A percentile compares a stretch with the other conserved stretches of the same genome.
Conservation (phyloP, 2,797 vertebrate genomes). For the Chaenodraco wilsoni region DNA sequence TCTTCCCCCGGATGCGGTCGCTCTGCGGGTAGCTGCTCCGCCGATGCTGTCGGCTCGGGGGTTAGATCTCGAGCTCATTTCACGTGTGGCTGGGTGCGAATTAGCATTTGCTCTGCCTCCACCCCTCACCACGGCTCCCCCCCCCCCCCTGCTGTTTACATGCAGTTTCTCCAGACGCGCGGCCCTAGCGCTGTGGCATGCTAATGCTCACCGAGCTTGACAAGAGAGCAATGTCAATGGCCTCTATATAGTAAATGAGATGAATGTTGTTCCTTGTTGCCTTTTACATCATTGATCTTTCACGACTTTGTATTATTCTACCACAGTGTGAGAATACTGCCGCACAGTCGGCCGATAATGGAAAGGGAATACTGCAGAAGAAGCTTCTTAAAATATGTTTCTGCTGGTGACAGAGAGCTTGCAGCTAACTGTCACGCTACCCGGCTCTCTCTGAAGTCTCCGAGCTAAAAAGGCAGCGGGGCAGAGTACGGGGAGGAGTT, state of each 20-base stretch:
- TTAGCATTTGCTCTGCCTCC: conserved; percentile 81
- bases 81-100: conserved; percentile 86
- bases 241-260: conserved; percentile 49
- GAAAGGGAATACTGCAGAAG: too few relatives aligned
- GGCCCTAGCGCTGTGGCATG: conserved; percentile 44
- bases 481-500: conserved; percentile 12
- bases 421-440: conserved; percentile 44
- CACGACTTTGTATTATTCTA: conserved; percentile 45
- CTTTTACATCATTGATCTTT: conserved; percentile 42
- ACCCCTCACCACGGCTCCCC: conserved; percentile 53
- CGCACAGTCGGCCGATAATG: too few relatives aligned
- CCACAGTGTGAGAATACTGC: conserved; percentile 26
- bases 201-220: conserved; percentile 57
- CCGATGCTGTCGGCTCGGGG: conserved; percentile 66
- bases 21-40: conserved; percentile 65
- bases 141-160: conserved; percentile 66
- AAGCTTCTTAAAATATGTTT: conserved; percentile 31
- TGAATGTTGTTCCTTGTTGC: conserved; percentile 53
- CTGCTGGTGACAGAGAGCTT: conserved; percentile 32
- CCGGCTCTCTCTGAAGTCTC: conserved; percentile 49
- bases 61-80: conserved; percentile 85
- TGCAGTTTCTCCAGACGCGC: conserved; percentile 55
- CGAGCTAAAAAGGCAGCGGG: conserved; percentile 1
- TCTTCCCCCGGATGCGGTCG: conserved; percentile 67
- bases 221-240: conserved; percentile 50